Base-by-base conservation (phyloP, 2,113 vertebrate genomes). In the Bufo bufo region DNA sequence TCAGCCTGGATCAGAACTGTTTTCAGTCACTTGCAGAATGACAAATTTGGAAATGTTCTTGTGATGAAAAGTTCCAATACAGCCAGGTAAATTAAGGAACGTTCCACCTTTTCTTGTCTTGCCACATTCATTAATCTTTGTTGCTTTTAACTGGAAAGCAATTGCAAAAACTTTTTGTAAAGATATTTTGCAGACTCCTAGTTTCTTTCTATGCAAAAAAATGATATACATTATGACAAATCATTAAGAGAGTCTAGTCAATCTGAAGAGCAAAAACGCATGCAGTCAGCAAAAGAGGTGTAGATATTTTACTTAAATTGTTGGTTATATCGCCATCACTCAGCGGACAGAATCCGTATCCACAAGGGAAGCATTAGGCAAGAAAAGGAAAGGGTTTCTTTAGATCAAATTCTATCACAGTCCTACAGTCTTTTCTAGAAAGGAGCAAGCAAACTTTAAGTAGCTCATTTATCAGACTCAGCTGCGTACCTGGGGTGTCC, bases 311-410 rank as follows among this genome's bases (percentile, higher is more conserved):
- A 89, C 33, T 54, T 82, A 89, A 86, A 90, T 89, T 85, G 61
- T 80, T 58, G 1, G 85, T 5, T 1, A 0, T 82, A 3, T 90
- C 87, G 33, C 87, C 89, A 72, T 89, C 87, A 4, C 4, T 83
- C 74, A 80, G 52, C 91, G 95, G 96, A 96, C 96, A 58, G 96
- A 96, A 93, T 97, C 96, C 90, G 96, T 95, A 77, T 95, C 96
- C 86, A 96, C 96, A 94, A 91, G 96, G 84, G 96, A 97, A 33
- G 90, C 96, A 97, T 90, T 97, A 96, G 14, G 96, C 96, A 96
- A 78, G 95, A 63, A 95, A 95, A 0, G 96, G 96, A 4, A 95
- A 96, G 79, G 95, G 95, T 82, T 97, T 97, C 90, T 94, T 96
- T 79, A 96, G 96, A 92, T 96, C 94, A 82, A 96, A 96, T 81